Conservation (phyloP, 2,888 invertebrate species). For the Parnassius smintheus region DNA sequence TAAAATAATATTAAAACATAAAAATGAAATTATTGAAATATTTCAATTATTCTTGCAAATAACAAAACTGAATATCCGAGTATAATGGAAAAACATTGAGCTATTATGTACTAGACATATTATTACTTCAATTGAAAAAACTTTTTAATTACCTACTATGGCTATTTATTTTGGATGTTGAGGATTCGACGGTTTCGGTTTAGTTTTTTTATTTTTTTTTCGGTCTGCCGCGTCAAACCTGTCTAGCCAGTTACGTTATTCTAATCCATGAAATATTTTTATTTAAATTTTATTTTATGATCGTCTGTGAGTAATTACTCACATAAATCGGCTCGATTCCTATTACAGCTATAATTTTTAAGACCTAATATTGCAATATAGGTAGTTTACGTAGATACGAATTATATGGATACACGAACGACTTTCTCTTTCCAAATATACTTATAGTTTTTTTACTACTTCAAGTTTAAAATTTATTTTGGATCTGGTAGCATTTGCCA, state of each 20-base stretch:
- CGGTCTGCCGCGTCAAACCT: slow-evolving; percentile 57
- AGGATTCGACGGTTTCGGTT: slow-evolving; percentile 46
- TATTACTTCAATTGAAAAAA: slow-evolving; percentile 25
- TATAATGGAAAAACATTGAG: slow-evolving; percentile 33
- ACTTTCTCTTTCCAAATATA: slow-evolving; percentile 1
- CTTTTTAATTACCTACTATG: slow-evolving; percentile 38
- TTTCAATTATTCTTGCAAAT: background rate
- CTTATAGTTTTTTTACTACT: background rate
- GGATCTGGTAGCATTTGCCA: too few relatives aligned
- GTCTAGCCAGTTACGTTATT: slow-evolving; percentile 39
- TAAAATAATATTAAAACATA: too few relatives aligned
- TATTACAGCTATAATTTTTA: background rate
- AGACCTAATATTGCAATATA: background rate
- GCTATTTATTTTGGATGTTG: slow-evolving; percentile 33
- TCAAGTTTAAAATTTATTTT: too few relatives aligned
- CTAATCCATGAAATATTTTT: slow-evolving; percentile 21
- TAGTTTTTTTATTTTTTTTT: slow-evolving; percentile 46
- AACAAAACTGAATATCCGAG: slow-evolving; percentile 35
- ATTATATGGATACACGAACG: background rate
- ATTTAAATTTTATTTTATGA: background rate
- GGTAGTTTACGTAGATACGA: slow-evolving; percentile 1
- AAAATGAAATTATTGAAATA: background rate
- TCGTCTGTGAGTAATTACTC: slow-evolving; percentile 1
- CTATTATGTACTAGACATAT: too few relatives aligned
- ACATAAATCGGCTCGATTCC: background rate